phyloP scores from a whole-genome alignment of 2,888 invertebrate genomes.

The Bellardia bayeri region DNA sequence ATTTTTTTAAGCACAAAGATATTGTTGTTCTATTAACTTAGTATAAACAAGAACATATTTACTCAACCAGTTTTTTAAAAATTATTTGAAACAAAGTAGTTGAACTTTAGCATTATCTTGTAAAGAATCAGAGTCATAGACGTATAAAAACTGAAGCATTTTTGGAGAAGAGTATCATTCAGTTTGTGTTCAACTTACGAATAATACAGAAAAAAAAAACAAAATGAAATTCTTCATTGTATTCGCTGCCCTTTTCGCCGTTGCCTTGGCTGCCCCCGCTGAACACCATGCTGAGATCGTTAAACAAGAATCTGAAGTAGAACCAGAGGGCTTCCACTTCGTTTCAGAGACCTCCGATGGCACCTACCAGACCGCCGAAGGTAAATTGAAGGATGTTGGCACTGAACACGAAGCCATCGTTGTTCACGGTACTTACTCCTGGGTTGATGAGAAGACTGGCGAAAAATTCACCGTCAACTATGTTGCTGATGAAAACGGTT shows the following conservation, averaged over 20 bases:
- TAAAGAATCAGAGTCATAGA: background rate
- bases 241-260: conserved; percentile 77
- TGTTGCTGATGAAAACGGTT: conserved; percentile 80
- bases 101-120: background rate
- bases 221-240: conserved; percentile 75
- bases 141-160: conserved; percentile 41
- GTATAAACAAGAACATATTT: too few relatives aligned
- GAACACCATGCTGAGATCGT: conserved; percentile 74
- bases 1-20: background rate
- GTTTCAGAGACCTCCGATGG: conserved; percentile 84
- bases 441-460: conserved; percentile 85
- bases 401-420: conserved; percentile 85
- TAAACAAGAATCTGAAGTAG: conserved; percentile 61
- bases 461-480: conserved; percentile 85
- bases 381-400: conserved; percentile 85
- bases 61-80: background rate
- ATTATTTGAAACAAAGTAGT: too few relatives aligned
- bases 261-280: conserved; percentile 76
- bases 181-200: conserved; percentile 57
- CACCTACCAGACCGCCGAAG: conserved; percentile 84
- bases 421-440: conserved; percentile 85
- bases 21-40: background rate
- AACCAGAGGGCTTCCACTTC: conserved; percentile 65
- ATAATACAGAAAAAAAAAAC: conserved; percentile 49
- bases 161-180: conserved; percentile 51